These are phyloP conservation scores for Fragum whitleyi DNA, from an alignment of 2,888 invertebrate species.

Conservation along the genomic window DNA sequence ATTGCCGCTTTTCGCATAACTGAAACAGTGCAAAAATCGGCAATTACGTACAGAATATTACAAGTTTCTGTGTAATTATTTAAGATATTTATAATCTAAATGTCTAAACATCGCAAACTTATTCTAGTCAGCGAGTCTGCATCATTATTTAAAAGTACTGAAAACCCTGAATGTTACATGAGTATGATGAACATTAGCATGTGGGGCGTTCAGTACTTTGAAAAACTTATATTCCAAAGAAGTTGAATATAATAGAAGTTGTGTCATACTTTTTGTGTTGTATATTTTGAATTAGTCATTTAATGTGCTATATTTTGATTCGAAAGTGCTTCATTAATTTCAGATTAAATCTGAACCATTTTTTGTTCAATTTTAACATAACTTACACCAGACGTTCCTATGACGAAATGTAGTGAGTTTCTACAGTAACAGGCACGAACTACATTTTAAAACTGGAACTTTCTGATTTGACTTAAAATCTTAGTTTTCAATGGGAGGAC, in stretches of 20 bases:
- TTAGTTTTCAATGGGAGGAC: too few species aligned
- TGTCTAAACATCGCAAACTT: background rate
- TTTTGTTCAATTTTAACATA: too few species aligned
- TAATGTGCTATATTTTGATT: slow-evolving; percentile 20
- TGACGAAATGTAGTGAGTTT: too few species aligned
- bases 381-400: too few species aligned
- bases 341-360: slow-evolving; percentile 23
- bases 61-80: too few species aligned
- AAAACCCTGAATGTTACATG: background rate
- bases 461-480: too few species aligned
- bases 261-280: slow-evolving; percentile 19
- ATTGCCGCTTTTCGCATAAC: too few species aligned
- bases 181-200: background rate
- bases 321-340: slow-evolving; percentile 14
- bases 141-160: background rate
- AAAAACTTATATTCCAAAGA: slow-evolving; percentile 5
- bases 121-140: background rate
- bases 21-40: too few species aligned
- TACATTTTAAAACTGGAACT: too few species aligned
- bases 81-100: too few species aligned
- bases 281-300: slow-evolving; percentile 26
- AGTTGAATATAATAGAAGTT: slow-evolving; percentile 1
- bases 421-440: too few species aligned
- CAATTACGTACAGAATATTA: too few species aligned
- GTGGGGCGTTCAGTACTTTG: background rate